Evolutionary conservation across 2,113 vertebrate genomes (phyloP), one percentile per base, ranked within the genome.

Genomic region (Engraulis encrasicolus): DNA sequence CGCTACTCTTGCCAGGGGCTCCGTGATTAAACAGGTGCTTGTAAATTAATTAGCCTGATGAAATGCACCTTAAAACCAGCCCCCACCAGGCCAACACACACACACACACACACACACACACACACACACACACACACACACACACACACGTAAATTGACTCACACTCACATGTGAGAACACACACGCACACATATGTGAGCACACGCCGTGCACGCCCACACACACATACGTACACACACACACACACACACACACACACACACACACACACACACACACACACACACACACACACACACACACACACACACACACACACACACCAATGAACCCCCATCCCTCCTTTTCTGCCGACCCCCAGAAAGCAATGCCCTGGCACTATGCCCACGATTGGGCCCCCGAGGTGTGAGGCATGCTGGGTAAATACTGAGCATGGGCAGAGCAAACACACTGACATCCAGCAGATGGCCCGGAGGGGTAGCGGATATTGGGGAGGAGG

Each of bases 391-490:
- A 90, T 93, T 91, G 94, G 84, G 87, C 74, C 79, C 95, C 95
- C 95, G 92, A 92, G 77, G 93, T 94, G 95, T 95, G 95, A 96
- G 96, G 96, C 96, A 95, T 92, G 94, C 94, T 96, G 95, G 95
- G 96, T 96, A 99, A 98, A 98, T 97, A 98, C 96, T 96, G 96
- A 97, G 96, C 96, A 95, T 95, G 96, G 95, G 96, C 96, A 96
- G 96, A 95, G 94, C 96, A 95, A 96, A 97, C 87, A 96, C 92
- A 87, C 58, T 66, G 58, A 95, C 93, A 90, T 92, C 95, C 93
- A 96, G 95, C 97, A 98, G 97, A 97, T 98, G 97, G 97, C 92
- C 14, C 58, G 12, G 58, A 7, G 94, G 93, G 92, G 93, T n/a
- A 92, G 23, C 58, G n/a, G 17, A 6, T n/a, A 92, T 91, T 49